Conservation (phyloP, 2,888 invertebrate genomes). For the Sialis lutaria region DNA sequence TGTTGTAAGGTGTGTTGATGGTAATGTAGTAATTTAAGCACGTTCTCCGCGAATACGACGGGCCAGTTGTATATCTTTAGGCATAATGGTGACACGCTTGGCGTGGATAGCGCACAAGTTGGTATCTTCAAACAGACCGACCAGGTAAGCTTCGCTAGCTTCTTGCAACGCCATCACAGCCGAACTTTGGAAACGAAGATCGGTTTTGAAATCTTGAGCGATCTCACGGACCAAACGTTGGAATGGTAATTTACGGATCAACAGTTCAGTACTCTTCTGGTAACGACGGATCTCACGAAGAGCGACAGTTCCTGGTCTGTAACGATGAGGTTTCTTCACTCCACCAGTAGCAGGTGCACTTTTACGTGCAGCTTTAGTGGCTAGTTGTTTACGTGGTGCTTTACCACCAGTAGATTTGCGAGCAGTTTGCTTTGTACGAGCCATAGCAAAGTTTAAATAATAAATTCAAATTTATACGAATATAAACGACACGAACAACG, state of each 20-base stretch:
- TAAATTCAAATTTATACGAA: too few relatives aligned
- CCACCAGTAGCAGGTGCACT: too few relatives aligned
- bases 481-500: too few relatives aligned
- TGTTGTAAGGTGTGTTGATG: not conserved
- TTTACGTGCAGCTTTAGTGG: too few relatives aligned
- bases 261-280: constrained; percentile 88
- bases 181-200: too few relatives aligned
- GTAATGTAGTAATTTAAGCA: constrained; percentile 52
- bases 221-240: constrained; percentile 18
- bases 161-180: too few relatives aligned
- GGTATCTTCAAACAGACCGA: constrained; percentile 93
- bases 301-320: constrained; percentile 26
- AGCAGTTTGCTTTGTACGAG: not conserved
- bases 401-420: too few relatives aligned
- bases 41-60: constrained; percentile 92
- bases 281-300: constrained; percentile 94
- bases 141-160: constrained; percentile 77
- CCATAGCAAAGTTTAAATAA: too few relatives aligned
- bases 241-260: constrained; percentile 91
- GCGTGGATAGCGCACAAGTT: constrained; percentile 96
- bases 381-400: too few relatives aligned
- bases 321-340: too few relatives aligned
- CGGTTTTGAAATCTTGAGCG: too few relatives aligned
- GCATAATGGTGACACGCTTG: constrained; percentile 95
- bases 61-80: constrained; percentile 92